These are phyloP conservation scores for Steatocranus sp. DNA, from an alignment of 2,797 vertebrate species.

Conservation along the genomic window DNA sequence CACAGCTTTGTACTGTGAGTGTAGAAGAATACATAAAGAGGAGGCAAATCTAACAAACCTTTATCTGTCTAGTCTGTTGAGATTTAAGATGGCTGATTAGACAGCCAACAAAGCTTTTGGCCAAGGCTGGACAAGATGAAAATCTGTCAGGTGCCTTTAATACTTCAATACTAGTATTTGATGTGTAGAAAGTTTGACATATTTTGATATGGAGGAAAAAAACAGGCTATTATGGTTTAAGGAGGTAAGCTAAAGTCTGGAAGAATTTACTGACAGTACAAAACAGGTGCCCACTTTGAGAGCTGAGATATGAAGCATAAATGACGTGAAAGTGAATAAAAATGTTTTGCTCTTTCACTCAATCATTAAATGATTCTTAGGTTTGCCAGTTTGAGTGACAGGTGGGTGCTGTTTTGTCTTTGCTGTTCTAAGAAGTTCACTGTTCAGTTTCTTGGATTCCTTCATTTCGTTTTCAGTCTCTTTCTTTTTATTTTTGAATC, in stretches of 20 bases:
- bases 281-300: not conserved
- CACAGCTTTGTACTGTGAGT: not conserved
- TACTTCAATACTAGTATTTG: not conserved
- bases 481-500: not conserved
- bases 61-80: too few species aligned
- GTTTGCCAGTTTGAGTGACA: not conserved
- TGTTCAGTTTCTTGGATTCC: not conserved
- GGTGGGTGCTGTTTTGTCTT: not conserved
- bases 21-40: not conserved
- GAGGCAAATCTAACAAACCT: not conserved
- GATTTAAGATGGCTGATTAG: too few species aligned
- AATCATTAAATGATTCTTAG: not conserved
- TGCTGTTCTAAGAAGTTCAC: fast-evolving
- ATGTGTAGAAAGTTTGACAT: not conserved
- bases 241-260: not conserved
- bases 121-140: not conserved
- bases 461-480: not conserved
- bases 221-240: not conserved
- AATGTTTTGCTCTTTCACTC: not conserved
- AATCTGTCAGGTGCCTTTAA: not conserved
- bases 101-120: not conserved
- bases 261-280: not conserved
- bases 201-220: not conserved
- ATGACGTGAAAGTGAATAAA: not conserved
- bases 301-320: not conserved